Conservation (phyloP, 2,797 vertebrate species). For the Peromyscus melanophrys region DNA sequence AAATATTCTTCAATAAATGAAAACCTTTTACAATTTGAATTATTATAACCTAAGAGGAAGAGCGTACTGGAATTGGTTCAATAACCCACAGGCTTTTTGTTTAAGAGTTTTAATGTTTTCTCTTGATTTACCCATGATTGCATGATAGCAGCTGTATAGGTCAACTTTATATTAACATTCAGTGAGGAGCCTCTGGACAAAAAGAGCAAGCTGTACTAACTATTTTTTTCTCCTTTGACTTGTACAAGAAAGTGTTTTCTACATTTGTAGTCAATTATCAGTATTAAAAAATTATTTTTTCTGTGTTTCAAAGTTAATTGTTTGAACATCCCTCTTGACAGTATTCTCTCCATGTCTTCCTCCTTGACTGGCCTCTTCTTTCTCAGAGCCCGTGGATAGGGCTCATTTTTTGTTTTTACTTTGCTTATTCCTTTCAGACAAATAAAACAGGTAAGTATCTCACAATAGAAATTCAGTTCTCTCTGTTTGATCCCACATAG, state of each 20-base stretch:
- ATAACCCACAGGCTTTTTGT: background rate
- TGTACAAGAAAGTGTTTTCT: background rate
- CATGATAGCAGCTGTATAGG: background rate
- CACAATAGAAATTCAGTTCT: background rate
- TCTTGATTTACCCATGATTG: background rate
- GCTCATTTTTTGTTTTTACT: background rate
- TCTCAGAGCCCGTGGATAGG: background rate
- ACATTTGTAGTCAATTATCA: background rate
- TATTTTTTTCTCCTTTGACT: background rate
- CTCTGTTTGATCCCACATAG: fast-evolving
- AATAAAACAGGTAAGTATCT: background rate
- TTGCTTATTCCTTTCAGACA: background rate
- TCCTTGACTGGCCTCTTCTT: background rate
- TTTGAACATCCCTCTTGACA: background rate
- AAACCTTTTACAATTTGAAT: background rate
- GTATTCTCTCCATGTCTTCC: background rate
- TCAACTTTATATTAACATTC: background rate
- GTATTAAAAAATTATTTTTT: background rate
- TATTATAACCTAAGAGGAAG: slow-evolving; percentile 14
- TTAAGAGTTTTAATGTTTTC: background rate
- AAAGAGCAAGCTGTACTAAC: fast-evolving
- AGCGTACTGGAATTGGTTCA: background rate
- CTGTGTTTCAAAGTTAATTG: background rate
- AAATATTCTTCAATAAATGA: slow-evolving; percentile 19
- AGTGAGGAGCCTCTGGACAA: background rate